Base-by-base conservation (phyloP, 2,113 vertebrate genomes). In the Passer montanus region DNA sequence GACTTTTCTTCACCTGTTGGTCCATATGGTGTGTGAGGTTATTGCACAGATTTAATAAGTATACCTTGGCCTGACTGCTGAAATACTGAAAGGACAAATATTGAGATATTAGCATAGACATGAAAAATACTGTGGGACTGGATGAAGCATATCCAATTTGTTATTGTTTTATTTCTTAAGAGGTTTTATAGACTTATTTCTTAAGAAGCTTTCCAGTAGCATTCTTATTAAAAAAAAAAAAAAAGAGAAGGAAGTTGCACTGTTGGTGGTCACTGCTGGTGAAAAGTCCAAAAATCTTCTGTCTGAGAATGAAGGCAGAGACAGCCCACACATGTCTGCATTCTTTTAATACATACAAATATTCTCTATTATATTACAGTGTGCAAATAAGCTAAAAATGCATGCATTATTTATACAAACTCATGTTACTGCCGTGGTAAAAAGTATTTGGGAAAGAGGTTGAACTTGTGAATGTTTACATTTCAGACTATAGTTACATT, bases 161-260 rank as follows among this genome's bases (percentile, higher is more conserved):
- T 82, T 95, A 87, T 80, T 95, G 55, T 77, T 95, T 85, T 92
- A 88, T 84, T 95, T 89, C 78, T 94, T 95, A 94, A 96, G 77
- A 85, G 75, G 85, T 41, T 81, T 91, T 91, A 73, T 60, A 52
- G 30, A 69, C 92, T 96, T 96, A 81, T 91, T 87, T 92, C 69
- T 81, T 96, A 87, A 93, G 85, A 62, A 86, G 75, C 41, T 94
- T 94, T 89, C 86, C 73, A 91, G 59, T 53, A 87, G 49, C 53
- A 81, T 93, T 94, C 74, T 83, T 72, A 68, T 6, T 8, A 26
- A 31, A 37, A 60, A 3, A 17, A 23, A 63, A 64, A 60, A 63
- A 47, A 15, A 26, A 39, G 24, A 66, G 55, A 84, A 49, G 28
- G 49, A 90, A 94, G 63, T 78, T 63, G 35, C 63, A 94, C 82